Conservation (phyloP, 2,888 invertebrate species). For the Amaurobius ferox region DNA sequence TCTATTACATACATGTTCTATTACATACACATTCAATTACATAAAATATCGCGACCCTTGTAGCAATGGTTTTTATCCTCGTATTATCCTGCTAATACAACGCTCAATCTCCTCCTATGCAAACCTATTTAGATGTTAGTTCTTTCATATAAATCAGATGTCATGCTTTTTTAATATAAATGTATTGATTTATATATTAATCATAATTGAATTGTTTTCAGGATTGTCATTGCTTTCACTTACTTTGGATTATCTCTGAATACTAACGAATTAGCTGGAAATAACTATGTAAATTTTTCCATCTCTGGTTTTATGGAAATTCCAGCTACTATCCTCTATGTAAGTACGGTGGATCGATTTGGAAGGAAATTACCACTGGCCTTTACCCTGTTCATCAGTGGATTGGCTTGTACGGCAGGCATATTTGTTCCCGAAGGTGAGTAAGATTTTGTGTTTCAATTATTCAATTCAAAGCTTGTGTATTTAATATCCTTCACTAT, state of each 20-base stretch:
- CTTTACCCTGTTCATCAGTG: conserved; percentile 75
- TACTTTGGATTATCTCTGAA: conserved; percentile 88
- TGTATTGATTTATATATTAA: too few relatives aligned
- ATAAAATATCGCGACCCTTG: too few relatives aligned
- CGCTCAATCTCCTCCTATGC: too few relatives aligned
- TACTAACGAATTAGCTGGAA: conserved; percentile 85
- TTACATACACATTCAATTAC: too few relatives aligned
- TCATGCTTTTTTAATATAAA: too few relatives aligned
- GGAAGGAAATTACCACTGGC: conserved; percentile 73
- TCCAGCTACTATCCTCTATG: conserved; percentile 58
- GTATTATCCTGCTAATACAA: too few relatives aligned
- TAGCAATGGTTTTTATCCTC: too few relatives aligned
- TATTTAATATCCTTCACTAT: too few relatives aligned
- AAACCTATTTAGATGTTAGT: too few relatives aligned
- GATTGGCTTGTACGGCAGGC: conserved; percentile 74
- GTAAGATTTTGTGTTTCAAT: not conserved
- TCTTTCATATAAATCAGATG: too few relatives aligned
- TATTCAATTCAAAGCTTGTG: too few relatives aligned
- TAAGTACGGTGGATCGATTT: conserved; percentile 39
- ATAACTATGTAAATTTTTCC: conserved; percentile 83
- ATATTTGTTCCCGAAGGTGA: conserved; percentile 28
- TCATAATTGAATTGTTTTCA: conserved; percentile 7
- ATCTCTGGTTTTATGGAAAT: conserved; percentile 78
- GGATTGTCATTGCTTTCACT: conserved; percentile 87
- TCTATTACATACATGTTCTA: too few relatives aligned